Conservation (phyloP, 2,888 invertebrate genomes). For the Macrophya annulata region DNA sequence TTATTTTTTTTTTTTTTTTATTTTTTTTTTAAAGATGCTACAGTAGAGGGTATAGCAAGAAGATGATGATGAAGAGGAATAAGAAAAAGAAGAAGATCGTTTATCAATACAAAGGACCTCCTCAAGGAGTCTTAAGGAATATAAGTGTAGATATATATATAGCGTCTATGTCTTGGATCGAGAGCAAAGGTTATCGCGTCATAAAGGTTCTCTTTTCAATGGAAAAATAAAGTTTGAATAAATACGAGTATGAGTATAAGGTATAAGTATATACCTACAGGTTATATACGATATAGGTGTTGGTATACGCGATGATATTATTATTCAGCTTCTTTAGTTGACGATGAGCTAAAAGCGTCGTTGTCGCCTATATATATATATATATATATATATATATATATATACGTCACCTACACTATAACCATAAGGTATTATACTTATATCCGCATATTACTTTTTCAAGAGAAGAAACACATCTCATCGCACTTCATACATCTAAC, state of each 20-base stretch:
- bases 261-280: background rate
- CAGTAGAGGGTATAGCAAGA: background rate
- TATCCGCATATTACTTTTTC: background rate
- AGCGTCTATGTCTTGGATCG: slow-evolving; percentile 34
- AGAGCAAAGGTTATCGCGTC: slow-evolving; percentile 48
- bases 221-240: slow-evolving; percentile 39
- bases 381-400: no score
- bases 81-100: background rate
- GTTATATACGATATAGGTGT: background rate
- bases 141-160: background rate
- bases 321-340: slow-evolving; percentile 25
- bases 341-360: slow-evolving; percentile 6
- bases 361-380: no score
- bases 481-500: background rate
- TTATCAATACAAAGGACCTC: slow-evolving; percentile 7
- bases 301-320: background rate
- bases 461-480: background rate
- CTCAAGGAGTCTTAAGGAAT: slow-evolving; percentile 16
- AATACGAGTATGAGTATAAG: background rate
- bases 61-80: background rate
- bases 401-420: background rate
- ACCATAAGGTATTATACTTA: background rate
- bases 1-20: background rate
- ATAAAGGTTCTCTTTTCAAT: slow-evolving; percentile 39
- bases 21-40: background rate